phyloP scores from a whole-genome alignment of 2,113 vertebrate genomes.

The Sorex fumeus region DNA sequence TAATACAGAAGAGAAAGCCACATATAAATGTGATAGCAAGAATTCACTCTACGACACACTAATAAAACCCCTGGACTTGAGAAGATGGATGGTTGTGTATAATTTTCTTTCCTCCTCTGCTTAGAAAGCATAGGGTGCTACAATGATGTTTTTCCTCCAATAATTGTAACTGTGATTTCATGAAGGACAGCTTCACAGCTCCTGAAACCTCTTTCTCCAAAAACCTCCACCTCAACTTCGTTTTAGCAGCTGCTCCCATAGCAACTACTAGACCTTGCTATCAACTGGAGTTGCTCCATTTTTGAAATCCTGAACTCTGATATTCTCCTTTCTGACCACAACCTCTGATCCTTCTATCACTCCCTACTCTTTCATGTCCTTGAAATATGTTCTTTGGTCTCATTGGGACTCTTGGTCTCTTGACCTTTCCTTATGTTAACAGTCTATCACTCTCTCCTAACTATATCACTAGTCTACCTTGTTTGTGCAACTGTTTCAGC shows the following conservation, averaged over 20 bases:
- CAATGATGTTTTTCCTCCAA: neutral
- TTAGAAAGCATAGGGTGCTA: slow-evolving; percentile 29
- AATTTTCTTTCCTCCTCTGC: neutral
- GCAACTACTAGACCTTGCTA: slow-evolving; percentile 74
- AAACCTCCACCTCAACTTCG: slow-evolving; percentile 66
- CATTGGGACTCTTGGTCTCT: slow-evolving; percentile 78
- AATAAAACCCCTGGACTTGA: slow-evolving; percentile 41
- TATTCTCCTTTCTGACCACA: slow-evolving; percentile 83
- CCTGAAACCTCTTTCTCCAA: slow-evolving; percentile 63
- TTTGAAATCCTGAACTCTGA: slow-evolving; percentile 85
- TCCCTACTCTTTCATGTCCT: slow-evolving; percentile 82
- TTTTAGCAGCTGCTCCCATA: slow-evolving; percentile 73
- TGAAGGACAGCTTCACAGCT: neutral
- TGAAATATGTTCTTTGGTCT: slow-evolving; percentile 83
- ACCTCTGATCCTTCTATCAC: slow-evolving; percentile 84
- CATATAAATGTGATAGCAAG: neutral
- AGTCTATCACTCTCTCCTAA: slow-evolving; percentile 58
- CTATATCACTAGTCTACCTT: slow-evolving; percentile 62
- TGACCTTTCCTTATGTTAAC: slow-evolving; percentile 80
- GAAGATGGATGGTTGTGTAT: neutral
- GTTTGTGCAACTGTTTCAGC: slow-evolving; percentile 66
- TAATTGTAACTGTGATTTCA: neutral
- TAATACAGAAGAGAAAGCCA: neutral
- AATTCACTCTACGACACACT: neutral
- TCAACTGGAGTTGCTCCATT: slow-evolving; percentile 81